Percentiles rank a stretch among this genome's conserved stretches.
These are phyloP conservation scores for Pammene fasciana DNA, from an alignment of 2,888 invertebrate genomes.

Conservation along the genomic window DNA sequence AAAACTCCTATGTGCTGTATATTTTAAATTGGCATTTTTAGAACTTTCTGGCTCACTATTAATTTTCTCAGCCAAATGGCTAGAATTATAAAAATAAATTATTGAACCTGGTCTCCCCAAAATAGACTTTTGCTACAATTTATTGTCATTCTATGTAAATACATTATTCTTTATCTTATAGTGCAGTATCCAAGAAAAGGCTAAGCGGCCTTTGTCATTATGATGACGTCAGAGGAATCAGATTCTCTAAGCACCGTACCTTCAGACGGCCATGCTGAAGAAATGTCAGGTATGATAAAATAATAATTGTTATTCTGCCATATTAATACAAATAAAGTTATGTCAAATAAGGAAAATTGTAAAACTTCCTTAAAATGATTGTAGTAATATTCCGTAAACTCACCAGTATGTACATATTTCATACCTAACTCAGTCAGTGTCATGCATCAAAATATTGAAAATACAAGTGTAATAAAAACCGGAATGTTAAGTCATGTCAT, in stretches of 20 bases:
- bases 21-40: no score
- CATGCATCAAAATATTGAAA: not conserved
- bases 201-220: conserved; percentile 50
- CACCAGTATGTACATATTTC: not conserved
- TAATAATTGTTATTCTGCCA: not conserved
- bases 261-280: conserved; percentile 71
- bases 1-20: no score
- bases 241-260: conserved; percentile 70
- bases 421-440: not conserved
- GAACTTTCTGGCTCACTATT: no score
- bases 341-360: conserved; percentile 25
- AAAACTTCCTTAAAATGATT: conserved; percentile 19
- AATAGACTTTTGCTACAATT: not conserved
- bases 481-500: conserved; percentile 17
- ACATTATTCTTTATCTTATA: not conserved
- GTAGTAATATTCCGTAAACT: conserved; percentile 13
- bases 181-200: conserved; percentile 29
- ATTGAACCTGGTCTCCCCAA: not conserved
- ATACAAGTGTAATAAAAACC: not conserved
- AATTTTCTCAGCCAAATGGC: no score
- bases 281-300: conserved; percentile 62
- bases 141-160: not conserved
- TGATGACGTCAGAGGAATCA: conserved; percentile 74
- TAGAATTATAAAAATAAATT: not conserved
- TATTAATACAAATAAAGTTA: not conserved